Evolutionary conservation across 2,888 invertebrate genomes (phyloP), one percentile per base, ranked within the genome.

Genomic region (Lomographa bimaculata): DNA sequence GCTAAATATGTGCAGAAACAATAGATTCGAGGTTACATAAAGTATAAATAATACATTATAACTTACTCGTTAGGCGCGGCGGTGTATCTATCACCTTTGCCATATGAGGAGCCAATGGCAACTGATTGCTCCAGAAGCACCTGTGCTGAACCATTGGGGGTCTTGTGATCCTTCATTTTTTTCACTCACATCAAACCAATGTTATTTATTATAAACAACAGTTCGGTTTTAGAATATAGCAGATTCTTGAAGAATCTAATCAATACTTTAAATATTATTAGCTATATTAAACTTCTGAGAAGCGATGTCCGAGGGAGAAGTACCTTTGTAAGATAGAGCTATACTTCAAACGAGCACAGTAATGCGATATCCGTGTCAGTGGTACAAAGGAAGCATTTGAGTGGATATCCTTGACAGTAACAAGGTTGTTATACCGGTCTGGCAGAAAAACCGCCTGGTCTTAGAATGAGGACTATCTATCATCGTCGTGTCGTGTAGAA

Each of bases 1-100:
- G 37, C 29, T 37, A 37, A 29, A 18, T 28, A 12, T 29, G 28
- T 28, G 8, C 24, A 41, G 45, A 29, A 38, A 42, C 25, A 28
- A 28, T 32, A 36, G 23, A 34, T 34, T 10, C 23, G 50, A 48
- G 42, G 30, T 34, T 32, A 25, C 4, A n/a, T n/a, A n/a, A n/a
- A n/a, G n/a, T n/a, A n/a, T n/a, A n/a, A n/a, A n/a, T n/a, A n/a
- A n/a, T n/a, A n/a, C n/a, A n/a, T 14, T 5, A 84, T 23, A 32
- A 85, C 87, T 89, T 67, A 87, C 87, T 85, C 87, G 51, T 87
- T 89, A 24, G 87, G 87, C 17, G 87, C 86, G 27, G 87, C 84
- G 1, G 87, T 84, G 48, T 81, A 75, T 69, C 87, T 74, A 54
- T 87, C 87, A 18, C 86, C 87, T 66, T 79, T 81, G 32, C 85